Base-by-base conservation (phyloP, 2,797 vertebrate genomes). In the Hozukius guyotensis region DNA sequence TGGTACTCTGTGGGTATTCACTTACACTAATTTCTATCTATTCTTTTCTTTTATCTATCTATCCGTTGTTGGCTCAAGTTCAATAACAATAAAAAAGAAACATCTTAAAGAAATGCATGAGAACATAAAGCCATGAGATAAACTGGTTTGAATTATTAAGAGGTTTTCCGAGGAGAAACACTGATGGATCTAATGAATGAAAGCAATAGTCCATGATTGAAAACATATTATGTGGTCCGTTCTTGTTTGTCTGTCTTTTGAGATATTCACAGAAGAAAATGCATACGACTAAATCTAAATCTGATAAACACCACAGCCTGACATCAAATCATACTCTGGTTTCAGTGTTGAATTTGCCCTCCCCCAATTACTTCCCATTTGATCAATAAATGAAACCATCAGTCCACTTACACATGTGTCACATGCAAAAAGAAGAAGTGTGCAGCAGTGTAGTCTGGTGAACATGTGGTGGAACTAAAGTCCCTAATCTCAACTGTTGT, bases 401-500 rank as follows among this genome's bases (percentile, higher is more conserved):
- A 24, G 31, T 56, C 42, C 14, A n/a, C 7, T 78, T 25, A 42
- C 38, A 56, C 42, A 34, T 34, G 64, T 78, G 66, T 75, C 20
- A 61, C 62, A 61, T 72, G 32, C 36, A 46, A 49, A 75, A n/a
- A 46, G 12, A n/a, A 36, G 29, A 49, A 14, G 24, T 59, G 77
- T 69, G 60, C 71, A 59, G 27, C 38, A 7, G 25, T 53, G 25
- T 16, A 42, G 38, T 80, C 77, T 82, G 72, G 56, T 71, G 42
- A 87, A 66, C 81, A 89, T 61, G 46, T 87, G 82, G 72, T 11
- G 7, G 67, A 25, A 20, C 10, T 80, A n/a, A 68, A 77, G 53
- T 76, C 79, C 82, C 61, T 76, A 68, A 67, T 83, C 73, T 83
- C 16, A 82, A 27, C 20, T 80, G 52, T 63, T 88, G 77, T 84